Evolutionary conservation across 2,797 vertebrate species (phyloP).

Genomic region (Sylvilagus floridanus): DNA sequence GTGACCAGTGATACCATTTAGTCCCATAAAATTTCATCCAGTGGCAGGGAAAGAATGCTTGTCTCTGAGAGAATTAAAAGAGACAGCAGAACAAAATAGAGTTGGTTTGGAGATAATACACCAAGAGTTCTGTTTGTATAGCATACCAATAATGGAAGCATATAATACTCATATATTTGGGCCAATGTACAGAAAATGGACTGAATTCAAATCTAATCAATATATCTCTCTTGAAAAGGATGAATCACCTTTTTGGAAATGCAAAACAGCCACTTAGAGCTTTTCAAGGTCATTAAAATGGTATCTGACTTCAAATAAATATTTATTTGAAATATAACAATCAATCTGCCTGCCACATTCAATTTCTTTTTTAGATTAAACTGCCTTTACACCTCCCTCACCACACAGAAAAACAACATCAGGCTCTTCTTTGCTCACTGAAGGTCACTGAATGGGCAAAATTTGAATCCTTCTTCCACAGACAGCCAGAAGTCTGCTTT

Average conservation of each 20-base stretch:
- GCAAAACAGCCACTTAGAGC: neutral
- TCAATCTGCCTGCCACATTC: neutral
- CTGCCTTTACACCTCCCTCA: neutral
- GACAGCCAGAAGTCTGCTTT: neutral
- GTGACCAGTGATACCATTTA: neutral
- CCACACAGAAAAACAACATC: neutral
- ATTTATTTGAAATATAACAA: conserved; percentile 9
- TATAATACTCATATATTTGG: neutral
- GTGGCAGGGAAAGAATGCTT: neutral
- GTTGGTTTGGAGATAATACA: neutral
- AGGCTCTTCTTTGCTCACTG: neutral
- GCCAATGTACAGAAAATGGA: neutral
- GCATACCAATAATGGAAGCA: neutral
- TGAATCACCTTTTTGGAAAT: neutral
- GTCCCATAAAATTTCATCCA: neutral
- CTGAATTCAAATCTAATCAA: conserved; percentile 54
- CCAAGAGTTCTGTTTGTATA: neutral
- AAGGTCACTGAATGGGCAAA: neutral
- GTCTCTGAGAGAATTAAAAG: conserved; percentile 2
- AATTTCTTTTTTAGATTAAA: neutral
- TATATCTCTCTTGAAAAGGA: neutral
- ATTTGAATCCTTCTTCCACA: neutral
- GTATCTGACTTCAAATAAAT: neutral
- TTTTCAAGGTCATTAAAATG: neutral
- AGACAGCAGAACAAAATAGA: neutral